Base-by-base conservation (phyloP, 2,113 vertebrate species). In the Proterorhinus semilunaris region DNA sequence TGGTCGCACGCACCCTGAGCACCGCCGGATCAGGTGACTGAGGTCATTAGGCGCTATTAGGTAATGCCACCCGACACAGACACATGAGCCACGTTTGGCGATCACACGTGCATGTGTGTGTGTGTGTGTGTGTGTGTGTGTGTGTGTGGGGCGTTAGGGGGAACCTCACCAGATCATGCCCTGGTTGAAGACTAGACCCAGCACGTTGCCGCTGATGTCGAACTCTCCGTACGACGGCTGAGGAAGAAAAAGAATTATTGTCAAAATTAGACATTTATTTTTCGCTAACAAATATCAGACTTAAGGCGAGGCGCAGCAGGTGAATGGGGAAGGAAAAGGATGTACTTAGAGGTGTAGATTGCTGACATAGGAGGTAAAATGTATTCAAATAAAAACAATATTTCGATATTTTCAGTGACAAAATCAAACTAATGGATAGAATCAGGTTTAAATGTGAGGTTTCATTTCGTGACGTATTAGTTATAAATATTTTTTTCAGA, bases 131-230 rank as follows among this genome's bases (percentile, higher is more conserved):
- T 15, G 12, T 1, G 49, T 1, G 49, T 6, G 12, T 6, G 49
- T 6, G 49, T 15, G 12, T 0, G 49, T 0, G 15, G 5, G 6
- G 50, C 1, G 5, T 7, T 1, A n/a, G 50, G 50, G 13, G 13
- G 7, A 44, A 73, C 88, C 85, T 93, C 17, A 99, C 98, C 98
- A 99, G 88, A 99, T 99, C 98, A 99, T 99, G 71, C 98, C 98
- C 90, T 99, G 98, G 81, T 99, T 99, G 94, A 99, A 99, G 88
- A 99, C 90, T 84, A 99, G 83, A 55, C 98, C 96, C 15, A 99
- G 89, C 53, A 99, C 98, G 0, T 99, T 99, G 57, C 98, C 97
- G 0, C 98, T 99, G 49, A 99, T 99, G 83, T 99, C 98, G 85
- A 99, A 99, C 84, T 99, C 98, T 0, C 93, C 95, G 5, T 99